These are phyloP conservation scores for Melozone crissalis DNA, from an alignment of 2,113 vertebrate species.

Conservation along the genomic window DNA sequence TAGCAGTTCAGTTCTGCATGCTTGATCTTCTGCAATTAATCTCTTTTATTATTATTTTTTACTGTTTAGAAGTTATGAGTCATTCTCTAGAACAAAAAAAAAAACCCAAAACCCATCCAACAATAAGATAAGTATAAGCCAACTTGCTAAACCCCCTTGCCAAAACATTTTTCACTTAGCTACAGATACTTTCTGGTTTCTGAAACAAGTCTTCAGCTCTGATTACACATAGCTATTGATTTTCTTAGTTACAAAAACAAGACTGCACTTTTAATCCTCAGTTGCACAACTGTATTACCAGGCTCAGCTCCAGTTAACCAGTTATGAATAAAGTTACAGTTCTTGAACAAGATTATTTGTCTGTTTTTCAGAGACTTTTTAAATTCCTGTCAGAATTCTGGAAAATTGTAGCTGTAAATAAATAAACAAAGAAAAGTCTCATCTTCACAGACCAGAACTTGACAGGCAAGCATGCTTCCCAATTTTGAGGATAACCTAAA, in stretches of 20 bases:
- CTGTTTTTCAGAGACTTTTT: slow-evolving; percentile 3
- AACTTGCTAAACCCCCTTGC: slow-evolving; percentile 26
- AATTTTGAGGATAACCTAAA: background rate
- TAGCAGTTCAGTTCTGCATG: background rate
- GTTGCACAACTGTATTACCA: slow-evolving; percentile 46
- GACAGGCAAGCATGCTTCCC: background rate
- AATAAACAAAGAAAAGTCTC: background rate
- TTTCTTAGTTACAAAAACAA: slow-evolving; percentile 42
- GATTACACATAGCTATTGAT: slow-evolving; percentile 47
- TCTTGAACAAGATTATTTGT: background rate
- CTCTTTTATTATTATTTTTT: slow-evolving; percentile 28
- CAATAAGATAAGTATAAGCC: slow-evolving; percentile 58
- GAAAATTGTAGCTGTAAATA: background rate
- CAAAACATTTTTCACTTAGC: slow-evolving; percentile 64
- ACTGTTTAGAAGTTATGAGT: slow-evolving; percentile 69
- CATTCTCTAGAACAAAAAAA: slow-evolving; percentile 40
- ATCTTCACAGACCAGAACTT: background rate
- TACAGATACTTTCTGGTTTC: slow-evolving; percentile 55
- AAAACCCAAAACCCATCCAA: background rate
- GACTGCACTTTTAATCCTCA: slow-evolving; percentile 13
- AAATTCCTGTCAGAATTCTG: background rate
- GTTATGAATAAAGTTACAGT: slow-evolving; percentile 35
- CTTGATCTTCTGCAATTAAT: slow-evolving; percentile 50
- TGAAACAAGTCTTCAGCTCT: slow-evolving; percentile 30
- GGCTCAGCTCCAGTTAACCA: slow-evolving; percentile 34